These are phyloP conservation scores for Emesis furor DNA, from an alignment of 2,888 invertebrate species.

Conservation along the genomic window DNA sequence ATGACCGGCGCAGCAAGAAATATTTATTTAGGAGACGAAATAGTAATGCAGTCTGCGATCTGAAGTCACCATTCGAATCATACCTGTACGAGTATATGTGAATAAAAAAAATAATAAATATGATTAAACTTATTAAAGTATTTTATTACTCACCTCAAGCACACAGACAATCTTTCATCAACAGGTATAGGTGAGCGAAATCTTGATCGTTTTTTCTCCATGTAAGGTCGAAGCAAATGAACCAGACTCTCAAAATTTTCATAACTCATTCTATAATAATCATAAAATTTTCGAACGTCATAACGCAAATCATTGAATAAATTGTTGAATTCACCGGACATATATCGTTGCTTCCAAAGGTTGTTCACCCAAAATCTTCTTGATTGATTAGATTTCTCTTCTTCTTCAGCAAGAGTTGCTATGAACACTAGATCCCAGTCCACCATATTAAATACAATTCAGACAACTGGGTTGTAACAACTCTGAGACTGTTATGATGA, in stretches of 20 bases:
- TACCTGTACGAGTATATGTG: conserved; percentile 63
- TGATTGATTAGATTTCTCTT: conserved; percentile 62
- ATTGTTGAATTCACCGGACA: conserved; percentile 62
- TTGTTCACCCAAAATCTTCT: conserved; percentile 67
- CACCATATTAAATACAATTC: conserved; percentile 46
- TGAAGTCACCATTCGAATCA: conserved; percentile 66
- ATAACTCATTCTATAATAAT: conserved; percentile 55
- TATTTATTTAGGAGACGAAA: conserved; percentile 51
- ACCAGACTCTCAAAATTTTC: conserved; percentile 55
- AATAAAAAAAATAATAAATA: conserved; percentile 53
- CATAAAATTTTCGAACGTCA: conserved; percentile 61
- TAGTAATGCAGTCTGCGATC: conserved; percentile 61
- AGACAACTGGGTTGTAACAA: conserved; percentile 44
- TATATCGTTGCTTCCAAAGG: conserved; percentile 60
- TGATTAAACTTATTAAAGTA: conserved; percentile 61
- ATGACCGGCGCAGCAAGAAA: conserved; percentile 56
- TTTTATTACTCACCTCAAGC: conserved; percentile 46
- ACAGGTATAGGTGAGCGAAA: conserved; percentile 66
- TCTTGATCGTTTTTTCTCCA: conserved; percentile 44
- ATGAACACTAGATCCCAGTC: conserved; percentile 66
- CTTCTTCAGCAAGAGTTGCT: conserved; percentile 64
- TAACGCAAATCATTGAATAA: conserved; percentile 63
- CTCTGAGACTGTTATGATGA: conserved; percentile 60
- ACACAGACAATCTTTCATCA: conserved; percentile 67
- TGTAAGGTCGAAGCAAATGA: conserved; percentile 52